Conservation (phyloP, 2,797 vertebrate species). For the Balearica regulorum region DNA sequence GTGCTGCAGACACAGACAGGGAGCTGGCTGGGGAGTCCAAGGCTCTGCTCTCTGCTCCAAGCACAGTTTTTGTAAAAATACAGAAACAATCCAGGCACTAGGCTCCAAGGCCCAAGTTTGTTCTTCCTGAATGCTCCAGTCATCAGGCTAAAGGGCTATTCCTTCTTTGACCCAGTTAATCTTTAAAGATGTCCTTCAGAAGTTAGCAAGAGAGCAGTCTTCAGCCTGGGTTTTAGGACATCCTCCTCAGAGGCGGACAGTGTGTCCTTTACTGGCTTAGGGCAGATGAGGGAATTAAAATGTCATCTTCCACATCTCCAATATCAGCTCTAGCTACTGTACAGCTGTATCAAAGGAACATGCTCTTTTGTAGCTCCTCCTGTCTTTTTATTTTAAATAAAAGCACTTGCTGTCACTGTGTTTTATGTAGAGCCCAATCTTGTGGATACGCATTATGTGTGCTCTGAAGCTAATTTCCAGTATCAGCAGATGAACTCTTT, state of each 20-base stretch:
- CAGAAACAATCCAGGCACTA: not conserved
- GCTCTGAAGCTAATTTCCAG: not conserved
- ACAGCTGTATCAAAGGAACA: not conserved
- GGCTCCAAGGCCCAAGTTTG: not conserved
- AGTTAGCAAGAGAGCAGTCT: not conserved
- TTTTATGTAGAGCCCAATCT: not conserved
- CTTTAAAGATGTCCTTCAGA: not conserved
- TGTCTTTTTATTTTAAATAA: not conserved
- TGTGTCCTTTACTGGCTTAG: not conserved
- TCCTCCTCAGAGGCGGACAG: not conserved
- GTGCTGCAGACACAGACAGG: accelerated
- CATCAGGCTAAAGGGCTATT: not conserved
- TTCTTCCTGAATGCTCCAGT: not conserved
- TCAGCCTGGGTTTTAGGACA: not conserved
- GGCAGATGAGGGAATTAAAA: not conserved
- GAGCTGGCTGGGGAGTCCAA: not conserved
- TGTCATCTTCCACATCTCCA: not conserved
- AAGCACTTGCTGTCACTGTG: not conserved
- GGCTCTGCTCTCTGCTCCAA: not conserved
- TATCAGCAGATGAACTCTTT: not conserved
- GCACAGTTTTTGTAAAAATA: not conserved
- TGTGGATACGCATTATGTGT: not conserved
- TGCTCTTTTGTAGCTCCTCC: not conserved
- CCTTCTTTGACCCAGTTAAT: not conserved
- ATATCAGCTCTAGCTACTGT: not conserved